These are phyloP conservation scores for Steinernema hermaphroditum DNA, from an alignment of 2,888 invertebrate species.

Conservation along the genomic window DNA sequence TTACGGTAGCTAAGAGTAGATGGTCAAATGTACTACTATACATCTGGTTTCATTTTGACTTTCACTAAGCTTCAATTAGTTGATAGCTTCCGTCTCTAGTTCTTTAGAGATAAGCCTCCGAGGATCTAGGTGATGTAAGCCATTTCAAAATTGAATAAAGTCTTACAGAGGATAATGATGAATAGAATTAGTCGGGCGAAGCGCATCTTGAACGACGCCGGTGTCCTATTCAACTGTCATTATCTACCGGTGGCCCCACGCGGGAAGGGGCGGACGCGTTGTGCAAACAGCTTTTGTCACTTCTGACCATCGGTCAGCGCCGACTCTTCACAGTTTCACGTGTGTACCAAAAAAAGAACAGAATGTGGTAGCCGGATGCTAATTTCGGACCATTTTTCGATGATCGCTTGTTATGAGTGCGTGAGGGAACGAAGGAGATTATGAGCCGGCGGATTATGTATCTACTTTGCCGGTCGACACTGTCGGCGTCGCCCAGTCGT, in stretches of 20 bases:
- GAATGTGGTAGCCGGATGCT: too few species aligned
- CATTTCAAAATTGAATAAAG: background rate
- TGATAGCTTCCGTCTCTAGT: too few species aligned
- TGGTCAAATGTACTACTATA: too few species aligned
- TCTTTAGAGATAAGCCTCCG: too few species aligned
- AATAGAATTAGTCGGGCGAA: background rate
- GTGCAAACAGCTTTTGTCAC: constrained; percentile 7
- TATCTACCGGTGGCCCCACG: constrained; percentile 5
- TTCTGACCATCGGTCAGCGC: background rate
- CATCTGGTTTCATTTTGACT: too few species aligned
- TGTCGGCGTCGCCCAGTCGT: background rate
- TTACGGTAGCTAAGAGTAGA: too few species aligned
- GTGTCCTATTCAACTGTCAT: background rate
- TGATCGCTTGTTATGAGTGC: background rate
- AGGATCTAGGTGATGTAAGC: too few species aligned
- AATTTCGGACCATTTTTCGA: background rate
- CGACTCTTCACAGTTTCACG: background rate
- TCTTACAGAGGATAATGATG: background rate
- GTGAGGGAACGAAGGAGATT: background rate
- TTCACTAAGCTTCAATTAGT: too few species aligned
- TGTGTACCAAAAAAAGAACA: background rate
- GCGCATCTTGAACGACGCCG: background rate
- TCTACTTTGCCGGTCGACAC: too few species aligned
- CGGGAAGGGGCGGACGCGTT: background rate
- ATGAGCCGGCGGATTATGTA: background rate